These are phyloP conservation scores for Neocloeon triangulifer DNA, from an alignment of 1,140 invertebrate species.

Conservation along the genomic window DNA sequence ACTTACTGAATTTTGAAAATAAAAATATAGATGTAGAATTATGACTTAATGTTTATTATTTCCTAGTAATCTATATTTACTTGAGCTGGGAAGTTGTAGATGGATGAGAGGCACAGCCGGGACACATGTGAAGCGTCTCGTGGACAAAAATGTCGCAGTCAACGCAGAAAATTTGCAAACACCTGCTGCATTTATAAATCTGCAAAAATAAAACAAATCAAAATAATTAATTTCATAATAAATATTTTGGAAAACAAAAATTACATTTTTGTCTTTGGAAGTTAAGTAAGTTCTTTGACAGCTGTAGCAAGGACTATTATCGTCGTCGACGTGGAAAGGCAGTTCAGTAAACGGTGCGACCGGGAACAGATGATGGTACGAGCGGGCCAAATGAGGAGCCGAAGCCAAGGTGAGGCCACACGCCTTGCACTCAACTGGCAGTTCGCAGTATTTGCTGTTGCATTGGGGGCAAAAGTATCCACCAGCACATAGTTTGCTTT, in stretches of 20 bases:
- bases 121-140: conserved; percentile 80
- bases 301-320: background rate
- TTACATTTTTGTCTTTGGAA: no score
- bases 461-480: conserved; percentile 95
- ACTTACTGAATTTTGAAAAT: no score
- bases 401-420: conserved; percentile 94
- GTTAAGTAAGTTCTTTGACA: no score
- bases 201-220: conserved; percentile 19
- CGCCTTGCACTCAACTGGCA: conserved; percentile 86
- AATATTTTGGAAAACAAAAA: no score
- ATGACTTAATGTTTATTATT: no score
- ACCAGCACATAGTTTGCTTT: conserved; percentile 31
- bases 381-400: conserved; percentile 87
- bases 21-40: no score
- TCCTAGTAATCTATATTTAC: no score
- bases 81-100: no score
- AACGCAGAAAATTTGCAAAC: conserved; percentile 61
- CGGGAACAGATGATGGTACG: conserved; percentile 92
- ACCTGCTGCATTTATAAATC: conserved; percentile 60
- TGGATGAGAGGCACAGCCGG: conserved; percentile 57
- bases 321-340: conserved; percentile 11
- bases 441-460: conserved; percentile 88
- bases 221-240: no score
- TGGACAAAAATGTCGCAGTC: conserved; percentile 93
- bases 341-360: conserved; percentile 63